These are phyloP conservation scores for Sesia bembeciformis DNA, from an alignment of 2,888 invertebrate genomes.

Conservation along the genomic window DNA sequence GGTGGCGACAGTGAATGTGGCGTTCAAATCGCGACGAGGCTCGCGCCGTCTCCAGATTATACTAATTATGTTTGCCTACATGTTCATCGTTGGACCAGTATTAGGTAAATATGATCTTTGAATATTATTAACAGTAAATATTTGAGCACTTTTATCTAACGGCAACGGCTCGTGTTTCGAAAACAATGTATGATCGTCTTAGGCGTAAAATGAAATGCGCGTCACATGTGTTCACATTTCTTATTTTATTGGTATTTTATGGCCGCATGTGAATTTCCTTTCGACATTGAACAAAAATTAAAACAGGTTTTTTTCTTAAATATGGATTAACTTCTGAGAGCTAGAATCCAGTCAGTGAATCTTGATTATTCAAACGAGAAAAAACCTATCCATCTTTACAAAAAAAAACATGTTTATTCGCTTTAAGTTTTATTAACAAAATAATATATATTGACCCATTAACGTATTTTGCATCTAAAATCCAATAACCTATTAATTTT, in stretches of 20 bases:
- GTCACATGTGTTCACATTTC: conserved; percentile 30
- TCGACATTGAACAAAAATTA: neutral
- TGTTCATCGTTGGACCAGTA: conserved; percentile 69
- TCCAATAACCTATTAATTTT: too few species aligned
- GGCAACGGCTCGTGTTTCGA: neutral
- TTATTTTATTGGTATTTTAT: conserved; percentile 50
- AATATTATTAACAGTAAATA: neutral
- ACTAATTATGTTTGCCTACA: conserved; percentile 57
- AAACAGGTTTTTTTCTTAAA: neutral
- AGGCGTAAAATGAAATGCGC: conserved; percentile 21
- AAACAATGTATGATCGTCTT: conserved; percentile 11
- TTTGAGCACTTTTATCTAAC: neutral
- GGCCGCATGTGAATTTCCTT: conserved; percentile 21
- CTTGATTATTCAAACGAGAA: neutral
- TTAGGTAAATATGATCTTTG: conserved; percentile 42
- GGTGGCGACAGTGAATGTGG: conserved; percentile 63
- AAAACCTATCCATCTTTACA: conserved; percentile 6
- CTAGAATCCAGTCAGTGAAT: neutral
- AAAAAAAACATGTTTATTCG: too few species aligned
- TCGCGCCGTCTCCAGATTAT: conserved; percentile 54
- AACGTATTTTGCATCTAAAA: too few species aligned
- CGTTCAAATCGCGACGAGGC: conserved; percentile 45
- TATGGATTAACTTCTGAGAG: too few species aligned
- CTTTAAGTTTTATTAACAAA: too few species aligned
- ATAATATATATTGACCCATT: too few species aligned